Percentiles rank a stretch among this genome's conserved stretches.
Evolutionary conservation across 2,888 invertebrate genomes (phyloP).

Genomic region (Mayetiola destructor): DNA sequence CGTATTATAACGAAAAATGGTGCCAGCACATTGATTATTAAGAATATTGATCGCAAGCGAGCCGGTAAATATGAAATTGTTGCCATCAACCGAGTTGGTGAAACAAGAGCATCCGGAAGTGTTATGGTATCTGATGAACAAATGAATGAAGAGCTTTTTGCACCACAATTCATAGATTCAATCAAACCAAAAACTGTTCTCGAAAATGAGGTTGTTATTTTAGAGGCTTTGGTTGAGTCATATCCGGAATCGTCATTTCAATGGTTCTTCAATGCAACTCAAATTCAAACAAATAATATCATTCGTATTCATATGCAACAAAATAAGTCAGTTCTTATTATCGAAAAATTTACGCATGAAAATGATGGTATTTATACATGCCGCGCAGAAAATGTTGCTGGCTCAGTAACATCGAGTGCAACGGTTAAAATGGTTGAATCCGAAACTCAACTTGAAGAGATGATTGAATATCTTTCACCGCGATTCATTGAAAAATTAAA

Average conservation of each 20-base stretch:
- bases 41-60: conserved; percentile 55
- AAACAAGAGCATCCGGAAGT: conserved; percentile 66
- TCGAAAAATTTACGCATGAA: conserved; percentile 55
- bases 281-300: conserved; percentile 50
- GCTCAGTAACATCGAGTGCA: conserved; percentile 76
- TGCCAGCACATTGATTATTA: conserved; percentile 48
- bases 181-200: conserved; percentile 53
- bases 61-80: conserved; percentile 79
- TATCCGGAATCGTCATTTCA: conserved; percentile 69
- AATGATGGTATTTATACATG: conserved; percentile 67
- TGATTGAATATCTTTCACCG: conserved; percentile 53
- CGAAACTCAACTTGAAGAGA: conserved; percentile 38
- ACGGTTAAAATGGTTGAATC: conserved; percentile 46
- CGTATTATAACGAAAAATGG: conserved; percentile 44
- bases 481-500: conserved; percentile 58
- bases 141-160: conserved; percentile 44
- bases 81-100: conserved; percentile 61
- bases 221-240: conserved; percentile 64
- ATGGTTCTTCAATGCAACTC: conserved; percentile 67
- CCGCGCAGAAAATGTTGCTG: conserved; percentile 77
- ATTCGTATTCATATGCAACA: conserved; percentile 55
- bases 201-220: conserved; percentile 59
- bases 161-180: conserved; percentile 59
- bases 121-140: conserved; percentile 54
- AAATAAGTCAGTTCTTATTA: conserved; percentile 64